Conservation (phyloP, 92 coral and sea anemone genomes). For the Phenganax marumi region DNA sequence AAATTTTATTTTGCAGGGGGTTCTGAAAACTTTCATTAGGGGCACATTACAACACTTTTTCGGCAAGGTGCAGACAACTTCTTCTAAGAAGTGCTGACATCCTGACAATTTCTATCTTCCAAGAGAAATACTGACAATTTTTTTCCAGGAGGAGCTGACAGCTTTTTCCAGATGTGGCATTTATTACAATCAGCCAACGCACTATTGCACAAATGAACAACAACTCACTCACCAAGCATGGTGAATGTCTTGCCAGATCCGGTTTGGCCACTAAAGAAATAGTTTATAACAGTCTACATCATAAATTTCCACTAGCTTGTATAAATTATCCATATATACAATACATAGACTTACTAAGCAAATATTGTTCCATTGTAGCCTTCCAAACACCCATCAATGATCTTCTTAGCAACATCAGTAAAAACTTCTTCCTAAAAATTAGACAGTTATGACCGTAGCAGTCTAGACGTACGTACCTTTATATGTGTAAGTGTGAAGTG, state of each 20-base stretch:
- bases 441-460: neutral
- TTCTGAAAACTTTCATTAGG: too few species aligned
- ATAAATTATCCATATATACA: neutral
- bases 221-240: slow-evolving; percentile 81
- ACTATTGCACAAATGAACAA: neutral
- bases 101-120: too few species aligned
- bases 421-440: slow-evolving; percentile 83
- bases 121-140: too few species aligned
- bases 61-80: too few species aligned
- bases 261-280: slow-evolving; percentile 84
- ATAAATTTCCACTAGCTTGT: neutral
- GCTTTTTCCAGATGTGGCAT: neutral
- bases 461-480: neutral
- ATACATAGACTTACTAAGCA: slow-evolving; percentile 81
- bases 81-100: too few species aligned
- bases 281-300: neutral
- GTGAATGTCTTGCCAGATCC: slow-evolving; percentile 99
- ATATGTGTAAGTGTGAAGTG: neutral
- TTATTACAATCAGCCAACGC: neutral
- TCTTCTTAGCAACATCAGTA: slow-evolving; percentile 94
- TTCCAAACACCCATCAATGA: slow-evolving; percentile 93
- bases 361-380: slow-evolving; percentile 99
- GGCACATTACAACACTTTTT: too few species aligned
- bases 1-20: too few species aligned
- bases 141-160: too few species aligned